phyloP scores from a whole-genome alignment of 2,113 vertebrate genomes.

The Ranitomeya imitator region DNA sequence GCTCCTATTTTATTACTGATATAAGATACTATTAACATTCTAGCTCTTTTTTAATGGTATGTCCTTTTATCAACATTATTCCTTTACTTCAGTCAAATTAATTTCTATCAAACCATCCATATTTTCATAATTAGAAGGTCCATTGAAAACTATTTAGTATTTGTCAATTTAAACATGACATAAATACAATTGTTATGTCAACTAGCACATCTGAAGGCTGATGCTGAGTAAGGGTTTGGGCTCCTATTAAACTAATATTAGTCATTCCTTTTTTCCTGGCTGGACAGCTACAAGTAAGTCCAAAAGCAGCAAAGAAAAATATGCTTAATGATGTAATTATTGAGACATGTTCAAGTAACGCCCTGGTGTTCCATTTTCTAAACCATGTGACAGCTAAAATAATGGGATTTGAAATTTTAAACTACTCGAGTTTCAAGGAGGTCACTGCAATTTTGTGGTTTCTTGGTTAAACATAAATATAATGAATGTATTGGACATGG shows the following conservation, averaged over 20 bases:
- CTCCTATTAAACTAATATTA: slow-evolving; percentile 63
- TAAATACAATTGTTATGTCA: slow-evolving; percentile 57
- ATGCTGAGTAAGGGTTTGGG: slow-evolving; percentile 60
- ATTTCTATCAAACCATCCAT: background rate
- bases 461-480: background rate
- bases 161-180: slow-evolving; percentile 50
- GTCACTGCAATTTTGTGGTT: slow-evolving; percentile 28
- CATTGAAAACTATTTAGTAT: background rate
- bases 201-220: slow-evolving; percentile 61
- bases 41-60: background rate
- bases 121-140: background rate
- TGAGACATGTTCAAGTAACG: slow-evolving; percentile 57
- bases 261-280: slow-evolving; percentile 62
- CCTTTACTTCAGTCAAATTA: background rate
- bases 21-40: too few species aligned
- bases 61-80: background rate
- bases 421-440: background rate
- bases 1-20: too few species aligned
- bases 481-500: background rate
- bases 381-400: background rate
- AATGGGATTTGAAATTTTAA: slow-evolving; percentile 35
- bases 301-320: slow-evolving; percentile 60
- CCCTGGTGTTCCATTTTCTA: slow-evolving; percentile 31
- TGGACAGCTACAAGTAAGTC: slow-evolving; percentile 56
- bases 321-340: slow-evolving; percentile 56